Conservation (phyloP, 2,888 invertebrate genomes). For the Stenoptilia bipunctidactyla region DNA sequence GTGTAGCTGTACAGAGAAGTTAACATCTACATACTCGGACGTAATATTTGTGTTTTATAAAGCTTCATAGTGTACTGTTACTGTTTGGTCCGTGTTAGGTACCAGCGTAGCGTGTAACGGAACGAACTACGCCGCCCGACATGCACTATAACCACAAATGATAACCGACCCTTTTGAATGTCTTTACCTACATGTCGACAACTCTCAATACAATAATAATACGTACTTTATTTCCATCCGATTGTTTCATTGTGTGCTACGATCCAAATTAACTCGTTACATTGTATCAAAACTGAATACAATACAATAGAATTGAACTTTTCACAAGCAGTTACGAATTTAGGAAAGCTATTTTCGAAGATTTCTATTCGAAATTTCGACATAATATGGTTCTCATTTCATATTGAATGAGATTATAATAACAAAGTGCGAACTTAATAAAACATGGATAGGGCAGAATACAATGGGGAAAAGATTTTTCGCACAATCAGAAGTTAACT, state of each 20-base stretch:
- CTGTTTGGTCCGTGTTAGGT: neutral
- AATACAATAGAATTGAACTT: neutral
- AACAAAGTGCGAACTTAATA: too few species aligned
- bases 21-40: too few species aligned
- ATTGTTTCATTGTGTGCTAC: neutral
- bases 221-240: neutral
- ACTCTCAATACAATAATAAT: slow-evolving; percentile 18
- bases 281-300: neutral
- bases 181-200: slow-evolving; percentile 22
- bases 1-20: too few species aligned
- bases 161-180: slow-evolving; percentile 66
- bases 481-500: slow-evolving; percentile 29
- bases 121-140: slow-evolving; percentile 52
- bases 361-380: too few species aligned
- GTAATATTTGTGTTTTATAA: too few species aligned
- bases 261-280: neutral
- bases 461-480: slow-evolving; percentile 18
- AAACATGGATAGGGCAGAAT: too few species aligned
- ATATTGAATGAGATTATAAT: too few species aligned
- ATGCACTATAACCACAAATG: slow-evolving; percentile 69
- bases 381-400: too few species aligned
- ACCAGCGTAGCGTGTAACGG: slow-evolving; percentile 43
- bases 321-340: neutral
- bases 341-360: too few species aligned
- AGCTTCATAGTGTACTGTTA: too few species aligned